Evolutionary conservation across 2,888 invertebrate species (phyloP), one percentile per base, ranked within the genome.

Genomic region (Agrochola lota): DNA sequence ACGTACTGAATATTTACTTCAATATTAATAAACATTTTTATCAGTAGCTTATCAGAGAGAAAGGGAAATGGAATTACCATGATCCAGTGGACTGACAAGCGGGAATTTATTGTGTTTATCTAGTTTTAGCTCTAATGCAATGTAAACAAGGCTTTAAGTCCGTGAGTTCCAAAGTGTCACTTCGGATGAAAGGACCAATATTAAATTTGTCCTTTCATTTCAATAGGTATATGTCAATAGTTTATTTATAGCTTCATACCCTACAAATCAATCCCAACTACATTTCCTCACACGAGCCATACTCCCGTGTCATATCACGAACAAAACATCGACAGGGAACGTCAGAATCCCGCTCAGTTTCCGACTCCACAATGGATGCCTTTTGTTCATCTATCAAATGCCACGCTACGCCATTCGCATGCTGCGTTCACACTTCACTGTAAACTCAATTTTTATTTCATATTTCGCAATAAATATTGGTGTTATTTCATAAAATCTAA

Each of bases 271-370:
- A 71, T 71, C 30, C 55, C 23, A 63, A 26, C 68, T 17, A 68
- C 46, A 85, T 76, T 72, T 76, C 67, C 81, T 49, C 70, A 64
- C 67, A 73, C 67, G 63, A 59, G 70, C 49, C 70, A 11, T 11
- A n/a, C n/a, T 75, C 74, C 74, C 46, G 55, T 73, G 67, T 76
- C 67, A 75, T 52, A 62, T 63, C 40, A 62, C 49, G 52, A 81
- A 83, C 82, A 79, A 76, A 80, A 88, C 84, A 87, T 86, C 75
- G 90, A 85, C 83, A 87, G 71, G 43, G 71, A 30, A 46, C 74
- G 83, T 81, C 84, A 83, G 82, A 80, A 76, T 84, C 80, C 75
- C 81, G 67, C 68, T 62, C 70, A 70, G 78, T 66, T 76, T 55
- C 84, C 55, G 68, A 74, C 76, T 70, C 63, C 46, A 83, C 78